Evolutionary conservation across 2,797 vertebrate species (phyloP), one percentile per base, ranked within the genome.

Genomic region (Pseudochaenichthys georgianus): DNA sequence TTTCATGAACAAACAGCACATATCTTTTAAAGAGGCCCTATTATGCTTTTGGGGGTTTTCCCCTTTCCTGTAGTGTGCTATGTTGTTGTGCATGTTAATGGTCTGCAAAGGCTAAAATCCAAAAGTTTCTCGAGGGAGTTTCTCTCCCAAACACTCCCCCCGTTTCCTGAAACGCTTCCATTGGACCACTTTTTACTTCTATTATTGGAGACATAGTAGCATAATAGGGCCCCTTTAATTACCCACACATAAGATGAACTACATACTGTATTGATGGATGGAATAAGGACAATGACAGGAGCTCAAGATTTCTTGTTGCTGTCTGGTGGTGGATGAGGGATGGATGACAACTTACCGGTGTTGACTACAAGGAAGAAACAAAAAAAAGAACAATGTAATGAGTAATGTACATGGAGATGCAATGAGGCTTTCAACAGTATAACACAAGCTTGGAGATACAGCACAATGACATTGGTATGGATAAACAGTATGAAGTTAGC

Each of bases 301-400:
- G 73, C 88, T 95, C 93, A 93, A 94, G 94, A 94, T 88, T 93
- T 95, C 93, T 88, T 93, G 89, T 89, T 94, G 96, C 94, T 95
- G 95, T 94, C 80, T 95, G 95, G 94, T 93, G 95, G 94, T 94
- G 90, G 95, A 94, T 95, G 96, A 96, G 16, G 73, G 84, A 82
- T 83, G 87, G 87, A 95, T 96, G 96, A 95, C 94, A 97, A 98
- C 97, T 98, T 98, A 98, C 97, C 97, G 94, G 96, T 96, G 87
- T 95, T 94, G 95, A 97, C 97, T 98, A 96, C 87, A 96, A 91
- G 83, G 92, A 93, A 95, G 93, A 95, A 94, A 94, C 76, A 86
- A 92, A 73, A 95, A 95, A 95, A 93, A 94, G 89, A 94, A 88
- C 66, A 93, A 90, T 50, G 91, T 16, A 87, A 92, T 93, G 90